Base-by-base conservation (phyloP, 2,888 invertebrate species). In the Spodoptera picta region DNA sequence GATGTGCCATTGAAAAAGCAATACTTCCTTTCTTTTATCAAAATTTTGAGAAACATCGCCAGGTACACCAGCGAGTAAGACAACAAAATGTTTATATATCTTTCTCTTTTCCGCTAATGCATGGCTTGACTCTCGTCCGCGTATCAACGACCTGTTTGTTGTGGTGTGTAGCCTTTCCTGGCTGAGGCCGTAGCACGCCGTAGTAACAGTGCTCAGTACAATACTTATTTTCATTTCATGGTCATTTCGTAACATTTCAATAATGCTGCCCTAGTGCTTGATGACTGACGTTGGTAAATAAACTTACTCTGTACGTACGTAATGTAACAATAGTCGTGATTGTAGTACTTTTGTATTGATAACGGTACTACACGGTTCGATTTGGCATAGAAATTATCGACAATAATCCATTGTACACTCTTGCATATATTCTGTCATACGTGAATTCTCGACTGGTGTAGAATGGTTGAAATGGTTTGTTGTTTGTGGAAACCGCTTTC, bases 131-230 rank as follows among this genome's bases (percentile, higher is more conserved):
- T 83, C 78, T 79, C 82, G 81, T 83, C 83, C 83, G 86, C 87
- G 92, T 91, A 90, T 90, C 93, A 93, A 92, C 92, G 93, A 93
- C 93, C 93, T 90, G 88, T 83, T 85, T 86, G 87, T 82, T 80
- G 85, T 82, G 81, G 86, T 78, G 78, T 69, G 69, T 86, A 87
- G 85, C 87, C 83, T 87, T 87, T 86, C 84, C 83, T 83, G 83
- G 77, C 85, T 79, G 87, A 84, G 87, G 81, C 84, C 86, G 87
- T 88, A 87, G 89, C 87, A 89, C 86, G 81, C 83, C 86, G 87
- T 89, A 87, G 90, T 88, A 89, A 87, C 86, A 85, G 82, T 84
- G 86, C 83, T 77, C 81, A 81, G 80, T 80, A 87, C 86, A 87
- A 86, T 87, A 89, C 88, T 88, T 90, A 89, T 90, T 90, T 90